Evolutionary conservation across 2,113 vertebrate genomes (phyloP).

Genomic region (Synodontis membranacea): DNA sequence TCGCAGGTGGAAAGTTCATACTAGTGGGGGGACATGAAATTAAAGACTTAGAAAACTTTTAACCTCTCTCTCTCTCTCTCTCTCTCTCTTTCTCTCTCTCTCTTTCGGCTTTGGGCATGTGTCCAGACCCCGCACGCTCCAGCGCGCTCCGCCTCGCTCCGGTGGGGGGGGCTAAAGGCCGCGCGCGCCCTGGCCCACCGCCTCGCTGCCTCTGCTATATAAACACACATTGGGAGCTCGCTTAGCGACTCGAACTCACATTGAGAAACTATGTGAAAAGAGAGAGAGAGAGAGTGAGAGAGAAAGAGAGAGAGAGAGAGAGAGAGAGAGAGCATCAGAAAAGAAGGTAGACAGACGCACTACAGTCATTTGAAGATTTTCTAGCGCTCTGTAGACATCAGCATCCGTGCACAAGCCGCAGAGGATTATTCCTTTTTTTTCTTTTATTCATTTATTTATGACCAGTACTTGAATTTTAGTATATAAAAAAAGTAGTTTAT

Average conservation of each 20-base stretch:
- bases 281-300: constrained; percentile 48
- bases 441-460: constrained; percentile 43
- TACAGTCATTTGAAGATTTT: constrained; percentile 54
- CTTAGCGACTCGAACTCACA: constrained; percentile 74
- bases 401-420: constrained; percentile 54
- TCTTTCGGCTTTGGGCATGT: constrained; percentile 56
- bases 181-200: constrained; percentile 70
- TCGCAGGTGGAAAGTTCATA: constrained; percentile 55
- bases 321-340: constrained; percentile 51
- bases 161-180: constrained; percentile 60
- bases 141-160: constrained; percentile 69
- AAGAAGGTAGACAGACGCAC: constrained; percentile 56
- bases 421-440: constrained; percentile 57
- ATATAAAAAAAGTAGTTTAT: constrained; percentile 30
- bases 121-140: constrained; percentile 74
- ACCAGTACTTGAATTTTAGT: constrained; percentile 38
- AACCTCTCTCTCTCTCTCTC: constrained; percentile 39
- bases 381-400: constrained; percentile 52
- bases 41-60: constrained; percentile 44
- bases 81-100: constrained; percentile 55
- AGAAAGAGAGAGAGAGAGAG: constrained; percentile 25
- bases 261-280: constrained; percentile 71
- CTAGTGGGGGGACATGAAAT: constrained; percentile 43
- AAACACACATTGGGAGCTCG: constrained; percentile 85
- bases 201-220: constrained; percentile 85